Evolutionary conservation across 2,113 vertebrate species (phyloP).

Genomic region (Bettongia penicillata): DNA sequence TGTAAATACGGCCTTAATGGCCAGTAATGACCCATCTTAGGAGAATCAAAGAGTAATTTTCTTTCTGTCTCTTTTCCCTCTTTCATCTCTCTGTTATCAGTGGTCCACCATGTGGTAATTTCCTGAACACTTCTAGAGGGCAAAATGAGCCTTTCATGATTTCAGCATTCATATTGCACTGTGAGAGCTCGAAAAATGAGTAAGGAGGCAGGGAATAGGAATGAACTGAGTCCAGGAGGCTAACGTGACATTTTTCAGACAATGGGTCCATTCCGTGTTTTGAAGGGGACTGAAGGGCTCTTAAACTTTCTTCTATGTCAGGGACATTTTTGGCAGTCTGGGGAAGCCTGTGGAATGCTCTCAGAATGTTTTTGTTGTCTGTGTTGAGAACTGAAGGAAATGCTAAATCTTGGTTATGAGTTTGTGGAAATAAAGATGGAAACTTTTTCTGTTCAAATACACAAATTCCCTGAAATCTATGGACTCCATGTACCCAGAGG

Average conservation of each 20-base stretch:
- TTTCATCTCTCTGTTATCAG: background rate
- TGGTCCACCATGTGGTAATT: slow-evolving; percentile 9
- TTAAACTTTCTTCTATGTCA: background rate
- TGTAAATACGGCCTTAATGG: background rate
- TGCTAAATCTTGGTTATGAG: background rate
- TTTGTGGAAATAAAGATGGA: background rate
- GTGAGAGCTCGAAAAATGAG: background rate
- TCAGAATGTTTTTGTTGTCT: background rate
- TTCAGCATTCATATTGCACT: background rate
- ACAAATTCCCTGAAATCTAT: background rate
- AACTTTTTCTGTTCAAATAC: background rate
- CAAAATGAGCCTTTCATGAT: background rate
- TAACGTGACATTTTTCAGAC: background rate
- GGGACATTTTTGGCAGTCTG: background rate
- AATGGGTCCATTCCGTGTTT: background rate
- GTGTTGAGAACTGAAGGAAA: background rate
- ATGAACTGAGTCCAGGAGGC: background rate
- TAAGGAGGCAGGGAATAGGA: background rate
- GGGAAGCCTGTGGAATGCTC: background rate
- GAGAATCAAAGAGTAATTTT: background rate
- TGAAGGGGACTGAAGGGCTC: background rate
- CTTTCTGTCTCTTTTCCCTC: background rate
- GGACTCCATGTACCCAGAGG: background rate
- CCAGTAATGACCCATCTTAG: background rate
- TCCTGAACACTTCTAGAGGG: slow-evolving; percentile 25